Conservation (phyloP, 2,113 vertebrate genomes). For the Synodontis membranacea region DNA sequence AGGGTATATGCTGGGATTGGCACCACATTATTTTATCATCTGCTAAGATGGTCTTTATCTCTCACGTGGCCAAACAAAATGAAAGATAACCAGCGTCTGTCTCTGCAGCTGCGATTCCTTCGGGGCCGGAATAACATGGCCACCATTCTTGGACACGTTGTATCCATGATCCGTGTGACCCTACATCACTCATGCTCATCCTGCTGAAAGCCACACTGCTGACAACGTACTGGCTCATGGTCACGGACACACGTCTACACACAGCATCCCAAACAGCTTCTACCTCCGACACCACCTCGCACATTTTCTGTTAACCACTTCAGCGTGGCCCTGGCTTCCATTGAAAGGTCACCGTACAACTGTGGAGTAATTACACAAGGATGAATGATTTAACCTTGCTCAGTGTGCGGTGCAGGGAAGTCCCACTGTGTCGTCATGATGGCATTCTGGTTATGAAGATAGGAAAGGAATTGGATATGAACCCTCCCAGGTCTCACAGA, state of each 20-base stretch:
- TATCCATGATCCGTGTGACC: not conserved
- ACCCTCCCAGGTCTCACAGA: not conserved
- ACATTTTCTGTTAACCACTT: conserved; percentile 8
- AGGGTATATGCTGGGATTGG: not conserved
- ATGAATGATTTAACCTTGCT: not conserved
- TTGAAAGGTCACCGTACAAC: not conserved
- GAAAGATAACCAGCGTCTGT: not conserved
- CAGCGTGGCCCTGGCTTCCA: not conserved
- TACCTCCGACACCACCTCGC: not conserved
- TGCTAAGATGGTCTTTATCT: not conserved
- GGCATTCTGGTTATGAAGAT: not conserved
- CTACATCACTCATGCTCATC: not conserved
- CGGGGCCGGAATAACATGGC: not conserved
- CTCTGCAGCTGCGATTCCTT: not conserved
- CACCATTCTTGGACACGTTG: not conserved
- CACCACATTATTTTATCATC: not conserved
- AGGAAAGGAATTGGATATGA: not conserved
- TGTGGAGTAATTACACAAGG: not conserved
- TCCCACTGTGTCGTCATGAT: not conserved
- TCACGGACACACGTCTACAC: not conserved
- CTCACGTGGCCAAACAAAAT: not conserved
- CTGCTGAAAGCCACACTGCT: not conserved
- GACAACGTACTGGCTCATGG: not conserved
- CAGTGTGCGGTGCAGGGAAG: not conserved
- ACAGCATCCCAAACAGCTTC: not conserved